Base-by-base conservation (phyloP, 2,888 invertebrate species). In the Masnerella sp. region DNA sequence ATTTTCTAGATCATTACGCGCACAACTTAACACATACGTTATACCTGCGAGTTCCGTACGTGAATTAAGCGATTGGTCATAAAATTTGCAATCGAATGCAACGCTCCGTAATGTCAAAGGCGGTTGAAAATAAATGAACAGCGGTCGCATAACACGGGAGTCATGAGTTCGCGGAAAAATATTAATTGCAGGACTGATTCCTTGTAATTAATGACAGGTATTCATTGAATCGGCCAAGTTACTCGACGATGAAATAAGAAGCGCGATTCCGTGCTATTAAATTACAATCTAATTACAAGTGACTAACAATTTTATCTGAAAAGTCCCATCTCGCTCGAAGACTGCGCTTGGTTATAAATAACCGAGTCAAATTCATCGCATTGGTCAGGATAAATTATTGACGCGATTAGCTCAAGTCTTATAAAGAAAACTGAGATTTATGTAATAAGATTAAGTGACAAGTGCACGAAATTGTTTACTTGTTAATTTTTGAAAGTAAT, bases 281-380 rank as follows among this genome's bases (percentile, higher is more conserved):
- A 65, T 56, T 65, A 56, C 65, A 65, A 56, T 49, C 47, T 56
- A 65, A 65, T 65, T 65, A 65, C 56, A 47, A 56, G 56, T 30
- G 56, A 40, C 65, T 65, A 47, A 65, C 56, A 47, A 56, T 56
- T 56, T 65, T 65, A 65, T 65, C 65, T 47, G 3, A 1, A 12
- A 36, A 17, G n/a, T 14, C 8, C 30, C 47, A 65, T 65, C 65
- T 65, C 20, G 12, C 45, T 18, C 11, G 4, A 11, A 38, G 12
- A 12, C 17, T 36, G 45, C 30, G 17, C 28, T 32, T 7, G 65
- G 17, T 30, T 17, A 52, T 62, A 62, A 62, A 52, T 52, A 51
- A 43, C 7, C 32, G 20, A 65, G 54, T 45, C 43, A 64, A 54
- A 64, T 54, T 54, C 38, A 43, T 22, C 22, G 32, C 14, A n/a